phyloP scores from a whole-genome alignment of 2,113 vertebrate species.

The Urocitellus parryii region DNA sequence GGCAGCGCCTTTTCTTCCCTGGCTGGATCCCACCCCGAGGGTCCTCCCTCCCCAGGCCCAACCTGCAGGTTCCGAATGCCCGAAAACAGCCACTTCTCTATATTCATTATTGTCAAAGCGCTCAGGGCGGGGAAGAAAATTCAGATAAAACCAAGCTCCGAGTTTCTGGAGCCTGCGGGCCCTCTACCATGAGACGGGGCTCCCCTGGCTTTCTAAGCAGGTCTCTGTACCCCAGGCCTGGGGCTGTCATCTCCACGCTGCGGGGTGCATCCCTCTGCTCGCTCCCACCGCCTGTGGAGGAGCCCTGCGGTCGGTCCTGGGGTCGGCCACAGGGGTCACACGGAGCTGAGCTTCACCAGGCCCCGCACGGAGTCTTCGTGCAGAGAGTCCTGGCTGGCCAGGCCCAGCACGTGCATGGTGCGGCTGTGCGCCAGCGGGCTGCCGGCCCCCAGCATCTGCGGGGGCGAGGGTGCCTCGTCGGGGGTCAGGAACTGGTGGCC shows the following conservation, averaged over 20 bases:
- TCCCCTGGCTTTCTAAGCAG: neutral
- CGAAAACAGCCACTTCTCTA: neutral
- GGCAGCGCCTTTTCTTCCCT: slow-evolving; percentile 6
- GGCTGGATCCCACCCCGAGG: neutral
- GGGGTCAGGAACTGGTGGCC: slow-evolving; percentile 96
- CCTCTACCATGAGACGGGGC: neutral
- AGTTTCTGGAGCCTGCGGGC: neutral
- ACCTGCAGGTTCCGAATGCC: neutral
- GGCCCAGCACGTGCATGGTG: slow-evolving; percentile 93
- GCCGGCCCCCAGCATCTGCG: slow-evolving; percentile 92
- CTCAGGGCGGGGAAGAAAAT: slow-evolving; percentile 11
- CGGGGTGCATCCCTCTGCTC: fast-evolving
- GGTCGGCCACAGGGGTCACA: slow-evolving; percentile 86
- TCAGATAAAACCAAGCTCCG: neutral
- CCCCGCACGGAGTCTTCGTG: slow-evolving; percentile 98
- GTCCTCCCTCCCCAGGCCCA: neutral
- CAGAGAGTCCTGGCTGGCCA: slow-evolving; percentile 96
- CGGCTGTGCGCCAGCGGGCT: slow-evolving; percentile 93
- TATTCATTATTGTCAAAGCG: slow-evolving; percentile 55
- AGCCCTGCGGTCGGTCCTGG: neutral
- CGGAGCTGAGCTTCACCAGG: slow-evolving; percentile 98
- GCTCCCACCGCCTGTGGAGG: neutral
- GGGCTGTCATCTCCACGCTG: neutral
- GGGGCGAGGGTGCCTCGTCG: slow-evolving; percentile 95
- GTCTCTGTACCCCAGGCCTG: neutral